A percentile compares a stretch with the other conserved stretches of the same genome.
phyloP scores from a whole-genome alignment of 2,113 vertebrate species.

The Mormoops blainvillei region DNA sequence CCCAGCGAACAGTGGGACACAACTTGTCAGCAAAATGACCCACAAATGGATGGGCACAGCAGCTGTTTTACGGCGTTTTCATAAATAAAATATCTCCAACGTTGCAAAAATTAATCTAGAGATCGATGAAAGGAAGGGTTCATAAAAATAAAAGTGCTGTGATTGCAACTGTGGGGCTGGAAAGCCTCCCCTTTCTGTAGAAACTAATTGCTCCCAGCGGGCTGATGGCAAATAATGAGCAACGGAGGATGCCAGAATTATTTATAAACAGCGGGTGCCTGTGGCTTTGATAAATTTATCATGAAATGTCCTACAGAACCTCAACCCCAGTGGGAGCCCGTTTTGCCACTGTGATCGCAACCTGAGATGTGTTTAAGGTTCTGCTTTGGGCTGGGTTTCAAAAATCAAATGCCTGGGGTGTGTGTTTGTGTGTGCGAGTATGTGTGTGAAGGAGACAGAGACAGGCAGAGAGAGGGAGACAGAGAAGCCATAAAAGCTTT shows the following conservation, averaged over 20 bases:
- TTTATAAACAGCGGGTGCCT: neutral
- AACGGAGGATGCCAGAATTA: neutral
- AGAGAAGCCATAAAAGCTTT: neutral
- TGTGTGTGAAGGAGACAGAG: neutral
- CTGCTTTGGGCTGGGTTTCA: neutral
- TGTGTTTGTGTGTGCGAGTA: neutral
- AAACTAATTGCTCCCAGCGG: neutral
- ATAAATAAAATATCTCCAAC: neutral
- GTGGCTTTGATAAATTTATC: neutral
- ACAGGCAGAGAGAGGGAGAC: fast-evolving
- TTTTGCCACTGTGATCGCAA: neutral
- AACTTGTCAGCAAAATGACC: neutral
- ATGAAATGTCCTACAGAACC: neutral
- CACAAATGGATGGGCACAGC: neutral
- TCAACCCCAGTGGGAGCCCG: neutral
- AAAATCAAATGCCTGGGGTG: neutral
- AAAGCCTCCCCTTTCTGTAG: neutral
- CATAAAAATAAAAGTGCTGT: neutral
- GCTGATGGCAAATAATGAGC: neutral
- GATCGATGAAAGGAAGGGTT: neutral
- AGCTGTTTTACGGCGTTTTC: neutral
- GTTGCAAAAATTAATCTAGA: neutral
- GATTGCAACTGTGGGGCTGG: neutral
- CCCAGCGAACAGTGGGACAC: neutral
- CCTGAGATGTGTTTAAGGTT: neutral